A percentile compares a stretch with the other conserved stretches of the same genome.
phyloP scores from a whole-genome alignment of 1,140 invertebrate species.

The Neuroterus valhalla region DNA sequence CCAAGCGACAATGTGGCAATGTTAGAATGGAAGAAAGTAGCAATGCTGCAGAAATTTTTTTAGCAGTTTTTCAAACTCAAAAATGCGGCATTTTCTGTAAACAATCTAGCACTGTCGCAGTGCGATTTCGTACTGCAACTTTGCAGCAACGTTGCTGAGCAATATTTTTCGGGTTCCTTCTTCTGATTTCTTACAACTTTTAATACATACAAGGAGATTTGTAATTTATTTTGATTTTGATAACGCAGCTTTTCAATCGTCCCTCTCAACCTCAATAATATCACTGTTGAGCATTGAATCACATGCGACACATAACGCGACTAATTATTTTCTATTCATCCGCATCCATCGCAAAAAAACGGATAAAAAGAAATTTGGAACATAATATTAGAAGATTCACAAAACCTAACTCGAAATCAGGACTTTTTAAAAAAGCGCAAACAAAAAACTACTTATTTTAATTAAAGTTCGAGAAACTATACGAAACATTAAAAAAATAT shows the following conservation, averaged over 20 bases:
- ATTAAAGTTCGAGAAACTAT: too few relatives aligned
- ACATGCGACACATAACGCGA: conserved; percentile 14
- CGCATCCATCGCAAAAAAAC: conserved; percentile 1
- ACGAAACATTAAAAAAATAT: too few relatives aligned
- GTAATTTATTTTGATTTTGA: conserved; percentile 16
- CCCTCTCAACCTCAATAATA: conserved; percentile 16
- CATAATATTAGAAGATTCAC: too few relatives aligned
- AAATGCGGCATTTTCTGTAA: too few relatives aligned
- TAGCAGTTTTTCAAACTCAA: too few relatives aligned
- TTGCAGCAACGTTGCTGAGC: too few relatives aligned
- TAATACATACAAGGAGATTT: not conserved
- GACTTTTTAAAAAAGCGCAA: not conserved
- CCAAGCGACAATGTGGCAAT: too few relatives aligned
- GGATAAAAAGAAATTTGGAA: too few relatives aligned
- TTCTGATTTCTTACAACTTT: not conserved
- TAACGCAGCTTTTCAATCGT: not conserved
- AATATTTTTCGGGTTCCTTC: not conserved
- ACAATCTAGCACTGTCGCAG: too few relatives aligned
- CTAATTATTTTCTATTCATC: conserved; percentile 14
- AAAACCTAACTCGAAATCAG: not conserved
- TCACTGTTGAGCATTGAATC: conserved; percentile 25
- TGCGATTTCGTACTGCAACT: too few relatives aligned
- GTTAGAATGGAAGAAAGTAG: too few relatives aligned
- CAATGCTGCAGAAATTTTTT: too few relatives aligned
- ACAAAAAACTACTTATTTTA: conserved; percentile 6